Conservation (phyloP, 2,113 vertebrate species). For the Thermophis baileyi region DNA sequence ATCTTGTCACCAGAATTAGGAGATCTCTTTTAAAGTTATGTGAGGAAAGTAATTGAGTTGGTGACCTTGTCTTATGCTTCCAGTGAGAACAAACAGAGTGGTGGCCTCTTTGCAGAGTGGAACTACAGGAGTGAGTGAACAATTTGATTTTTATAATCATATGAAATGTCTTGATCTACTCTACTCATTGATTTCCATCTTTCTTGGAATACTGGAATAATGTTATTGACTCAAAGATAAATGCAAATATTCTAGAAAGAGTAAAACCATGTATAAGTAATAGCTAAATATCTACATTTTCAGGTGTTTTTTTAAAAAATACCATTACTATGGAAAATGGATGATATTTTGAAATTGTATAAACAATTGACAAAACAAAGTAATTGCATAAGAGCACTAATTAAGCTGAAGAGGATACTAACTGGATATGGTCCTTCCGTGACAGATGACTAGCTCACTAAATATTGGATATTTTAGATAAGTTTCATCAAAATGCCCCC, state of each 20-base stretch:
- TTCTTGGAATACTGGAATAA: neutral
- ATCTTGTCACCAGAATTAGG: neutral
- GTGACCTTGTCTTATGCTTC: neutral
- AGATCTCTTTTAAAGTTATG: neutral
- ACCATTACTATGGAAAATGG: neutral
- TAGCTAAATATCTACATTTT: neutral
- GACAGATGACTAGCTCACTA: neutral
- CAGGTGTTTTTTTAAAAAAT: neutral
- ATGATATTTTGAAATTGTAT: neutral
- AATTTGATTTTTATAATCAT: neutral
- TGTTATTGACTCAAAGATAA: neutral
- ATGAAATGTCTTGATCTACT: neutral
- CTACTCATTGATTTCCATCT: neutral
- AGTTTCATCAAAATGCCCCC: neutral
- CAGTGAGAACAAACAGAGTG: neutral
- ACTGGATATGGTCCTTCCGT: neutral
- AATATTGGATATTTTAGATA: neutral
- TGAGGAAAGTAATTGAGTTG: neutral
- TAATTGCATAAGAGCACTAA: neutral
- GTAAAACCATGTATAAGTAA: neutral
- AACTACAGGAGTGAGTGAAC: neutral
- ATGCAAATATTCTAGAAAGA: neutral
- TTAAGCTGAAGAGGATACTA: neutral
- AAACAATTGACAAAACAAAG: neutral
- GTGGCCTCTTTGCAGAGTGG: neutral